Percentiles rank a stretch among this genome's conserved stretches.
Evolutionary conservation across 2,113 vertebrate genomes (phyloP).

Genomic region (Oncorhynchus kisutch): DNA sequence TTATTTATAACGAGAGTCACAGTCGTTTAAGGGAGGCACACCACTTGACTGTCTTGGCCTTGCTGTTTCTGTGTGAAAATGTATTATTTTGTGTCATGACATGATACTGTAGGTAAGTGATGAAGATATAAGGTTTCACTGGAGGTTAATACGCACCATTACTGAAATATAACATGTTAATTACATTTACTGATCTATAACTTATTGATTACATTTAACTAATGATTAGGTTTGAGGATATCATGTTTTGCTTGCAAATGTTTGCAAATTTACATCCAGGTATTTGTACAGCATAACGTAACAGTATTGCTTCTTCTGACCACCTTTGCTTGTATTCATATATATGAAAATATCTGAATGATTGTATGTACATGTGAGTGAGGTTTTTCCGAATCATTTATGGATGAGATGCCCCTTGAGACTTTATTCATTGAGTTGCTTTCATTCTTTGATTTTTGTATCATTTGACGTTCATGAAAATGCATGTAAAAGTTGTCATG

Average conservation of each 20-base stretch:
- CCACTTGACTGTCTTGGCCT: conserved; percentile 62
- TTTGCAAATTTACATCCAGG: conserved; percentile 41
- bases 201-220: not conserved
- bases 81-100: conserved; percentile 26
- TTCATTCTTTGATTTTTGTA: conserved; percentile 48
- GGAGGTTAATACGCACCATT: no score
- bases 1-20: conserved; percentile 43
- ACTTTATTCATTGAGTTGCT: conserved; percentile 44
- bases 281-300: conserved; percentile 25
- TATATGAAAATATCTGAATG: conserved; percentile 32
- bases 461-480: conserved; percentile 49
- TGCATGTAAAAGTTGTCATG: conserved; percentile 51
- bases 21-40: conserved; percentile 39
- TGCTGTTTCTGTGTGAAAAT: conserved; percentile 34
- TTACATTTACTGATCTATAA: not conserved
- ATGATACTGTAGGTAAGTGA: conserved; percentile 31
- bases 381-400: conserved; percentile 29
- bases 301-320: conserved; percentile 28
- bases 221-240: conserved; percentile 24
- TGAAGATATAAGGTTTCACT: not conserved
- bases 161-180: not conserved
- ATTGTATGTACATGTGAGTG: conserved; percentile 19
- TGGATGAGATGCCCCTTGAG: conserved; percentile 40
- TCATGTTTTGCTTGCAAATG: conserved; percentile 17
- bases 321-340: conserved; percentile 39